Percentiles rank a stretch among this genome's conserved stretches.
Conservation (phyloP, 2,888 invertebrate genomes). For the Autographa gamma region DNA sequence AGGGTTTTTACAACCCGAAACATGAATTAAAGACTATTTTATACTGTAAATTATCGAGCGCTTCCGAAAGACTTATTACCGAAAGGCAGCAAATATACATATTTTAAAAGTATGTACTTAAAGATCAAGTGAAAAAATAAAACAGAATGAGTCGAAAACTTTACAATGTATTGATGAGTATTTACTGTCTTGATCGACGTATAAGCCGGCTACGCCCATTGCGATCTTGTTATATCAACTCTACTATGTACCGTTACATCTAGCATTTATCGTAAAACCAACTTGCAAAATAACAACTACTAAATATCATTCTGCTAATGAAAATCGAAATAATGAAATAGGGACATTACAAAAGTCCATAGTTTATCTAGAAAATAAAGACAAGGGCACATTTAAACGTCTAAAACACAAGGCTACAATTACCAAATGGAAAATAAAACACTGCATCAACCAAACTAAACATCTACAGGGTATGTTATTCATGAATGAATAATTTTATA, state of each 20-base stretch:
- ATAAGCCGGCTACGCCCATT: conserved; percentile 18
- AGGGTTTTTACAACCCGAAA: too few species aligned
- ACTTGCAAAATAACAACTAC: not conserved
- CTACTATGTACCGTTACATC: conserved; percentile 6
- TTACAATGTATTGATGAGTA: not conserved
- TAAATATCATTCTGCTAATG: not conserved
- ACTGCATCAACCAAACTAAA: conserved; percentile 31
- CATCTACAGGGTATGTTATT: conserved; percentile 46
- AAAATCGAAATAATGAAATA: not conserved
- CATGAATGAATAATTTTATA: conserved; percentile 35
- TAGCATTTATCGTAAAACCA: not conserved
- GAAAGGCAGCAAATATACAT: too few species aligned
- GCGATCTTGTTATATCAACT: not conserved
- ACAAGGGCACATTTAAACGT: not conserved
- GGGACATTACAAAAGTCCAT: not conserved
- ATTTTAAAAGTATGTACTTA: too few species aligned
- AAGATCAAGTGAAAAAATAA: too few species aligned
- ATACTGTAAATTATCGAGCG: too few species aligned
- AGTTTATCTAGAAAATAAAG: not conserved
- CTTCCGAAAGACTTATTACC: too few species aligned
- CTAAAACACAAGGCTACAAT: conserved; percentile 16
- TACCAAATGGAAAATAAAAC: conserved; percentile 12
- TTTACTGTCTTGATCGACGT: not conserved
- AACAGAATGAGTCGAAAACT: too few species aligned
- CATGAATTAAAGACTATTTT: too few species aligned